Percentiles rank a stretch among this genome's conserved stretches.
phyloP scores from a whole-genome alignment of 2,113 vertebrate genomes.

The Balaenoptera acutorostrata region DNA sequence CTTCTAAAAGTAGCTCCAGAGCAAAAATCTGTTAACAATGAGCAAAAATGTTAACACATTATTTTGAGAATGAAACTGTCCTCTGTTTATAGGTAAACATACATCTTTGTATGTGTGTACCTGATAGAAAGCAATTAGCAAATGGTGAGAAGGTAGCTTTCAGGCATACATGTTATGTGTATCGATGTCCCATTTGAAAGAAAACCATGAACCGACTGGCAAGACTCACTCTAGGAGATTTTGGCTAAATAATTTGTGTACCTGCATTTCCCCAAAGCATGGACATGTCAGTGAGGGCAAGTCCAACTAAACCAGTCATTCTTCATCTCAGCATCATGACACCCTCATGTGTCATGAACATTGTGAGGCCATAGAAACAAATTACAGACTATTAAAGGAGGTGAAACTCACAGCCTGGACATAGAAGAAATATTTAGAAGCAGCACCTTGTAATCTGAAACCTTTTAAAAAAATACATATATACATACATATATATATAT shows the following conservation, averaged over 20 bases:
- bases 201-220: not conserved
- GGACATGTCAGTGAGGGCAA: not conserved
- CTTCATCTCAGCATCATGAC: slow-evolving; percentile 26
- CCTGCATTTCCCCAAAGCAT: not conserved
- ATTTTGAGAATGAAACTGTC: slow-evolving; percentile 1
- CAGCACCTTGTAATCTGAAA: not conserved
- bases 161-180: not conserved
- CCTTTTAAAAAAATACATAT: not conserved
- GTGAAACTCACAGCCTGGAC: not conserved
- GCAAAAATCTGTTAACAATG: slow-evolving; percentile 26
- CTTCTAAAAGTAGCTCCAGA: slow-evolving; percentile 31
- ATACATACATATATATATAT: not conserved
- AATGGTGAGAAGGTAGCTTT: slow-evolving; percentile 14
- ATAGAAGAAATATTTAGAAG: slow-evolving; percentile 11
- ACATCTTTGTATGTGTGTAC: not conserved
- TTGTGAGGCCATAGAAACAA: not conserved
- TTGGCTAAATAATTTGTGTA: slow-evolving; percentile 15
- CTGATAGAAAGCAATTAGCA: not conserved
- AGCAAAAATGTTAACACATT: slow-evolving; percentile 31
- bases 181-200: not conserved
- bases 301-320: slow-evolving; percentile 29
- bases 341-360: slow-evolving; percentile 14
- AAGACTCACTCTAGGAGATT: not conserved
- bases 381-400: not conserved
- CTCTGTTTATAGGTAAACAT: not conserved